phyloP scores from a whole-genome alignment of 2,797 vertebrate genomes.

The Corythornis leucogaster region DNA sequence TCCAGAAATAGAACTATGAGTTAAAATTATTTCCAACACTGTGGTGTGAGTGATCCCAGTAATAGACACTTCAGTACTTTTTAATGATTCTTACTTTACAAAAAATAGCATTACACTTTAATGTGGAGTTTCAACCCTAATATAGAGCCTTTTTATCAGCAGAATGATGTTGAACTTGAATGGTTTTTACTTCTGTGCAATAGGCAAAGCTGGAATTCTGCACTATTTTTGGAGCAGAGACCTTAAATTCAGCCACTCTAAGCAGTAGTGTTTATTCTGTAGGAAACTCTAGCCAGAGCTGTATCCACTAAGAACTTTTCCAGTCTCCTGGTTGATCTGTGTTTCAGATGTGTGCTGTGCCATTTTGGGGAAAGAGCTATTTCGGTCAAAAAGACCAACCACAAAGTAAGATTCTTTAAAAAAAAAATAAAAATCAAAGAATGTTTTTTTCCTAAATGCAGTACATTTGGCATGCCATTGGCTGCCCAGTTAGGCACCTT shows the following conservation, averaged over 20 bases:
- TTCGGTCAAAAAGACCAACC: background rate
- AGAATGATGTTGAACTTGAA: background rate
- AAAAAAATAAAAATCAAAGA: background rate
- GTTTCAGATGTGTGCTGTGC: background rate
- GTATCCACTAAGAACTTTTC: background rate
- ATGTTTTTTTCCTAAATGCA: background rate
- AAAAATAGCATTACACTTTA: background rate
- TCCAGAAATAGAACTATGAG: conserved; percentile 1
- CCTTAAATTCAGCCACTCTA: background rate
- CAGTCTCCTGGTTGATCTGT: background rate
- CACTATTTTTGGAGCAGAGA: conserved; percentile 9
- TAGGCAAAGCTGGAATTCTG: background rate
- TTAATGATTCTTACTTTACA: background rate
- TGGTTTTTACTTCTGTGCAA: background rate
- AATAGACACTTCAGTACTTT: background rate
- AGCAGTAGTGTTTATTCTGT: background rate
- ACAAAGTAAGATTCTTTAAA: background rate
- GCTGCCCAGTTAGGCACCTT: background rate
- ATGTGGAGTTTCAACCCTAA: background rate
- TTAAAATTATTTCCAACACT: background rate
- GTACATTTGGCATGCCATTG: background rate
- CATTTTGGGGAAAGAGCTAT: background rate
- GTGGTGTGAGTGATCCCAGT: background rate
- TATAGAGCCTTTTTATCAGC: background rate
- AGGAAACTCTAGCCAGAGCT: background rate